These are phyloP conservation scores for Brenthis daphne DNA, from an alignment of 2,888 invertebrate genomes.

Conservation along the genomic window DNA sequence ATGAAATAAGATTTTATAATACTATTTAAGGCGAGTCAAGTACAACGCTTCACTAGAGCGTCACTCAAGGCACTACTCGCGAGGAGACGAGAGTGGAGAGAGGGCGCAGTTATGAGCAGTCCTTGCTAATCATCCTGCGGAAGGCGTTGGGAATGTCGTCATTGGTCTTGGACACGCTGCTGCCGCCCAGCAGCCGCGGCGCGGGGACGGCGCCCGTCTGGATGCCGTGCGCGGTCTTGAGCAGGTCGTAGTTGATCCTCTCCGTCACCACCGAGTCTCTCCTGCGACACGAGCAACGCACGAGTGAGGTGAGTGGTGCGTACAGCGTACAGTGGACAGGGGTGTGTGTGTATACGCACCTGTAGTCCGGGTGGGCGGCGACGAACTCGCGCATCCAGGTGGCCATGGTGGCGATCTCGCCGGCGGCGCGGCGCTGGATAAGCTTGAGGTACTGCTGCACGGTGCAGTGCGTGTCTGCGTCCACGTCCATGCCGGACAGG, in stretches of 20 bases:
- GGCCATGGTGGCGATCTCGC: constrained; percentile 96
- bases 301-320: too few relatives aligned
- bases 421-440: constrained; percentile 93
- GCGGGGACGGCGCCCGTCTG: constrained; percentile 87
- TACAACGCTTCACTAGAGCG: constrained; percentile 36
- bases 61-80: constrained; percentile 43
- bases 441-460: constrained; percentile 97
- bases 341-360: constrained; percentile 78
- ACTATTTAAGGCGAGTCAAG: constrained; percentile 10
- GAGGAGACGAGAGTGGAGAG: neutral
- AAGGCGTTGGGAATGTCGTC: constrained; percentile 92
- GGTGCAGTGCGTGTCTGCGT: constrained; percentile 98
- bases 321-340: too few relatives aligned
- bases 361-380: constrained; percentile 92
- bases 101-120: constrained; percentile 63
- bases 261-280: constrained; percentile 95
- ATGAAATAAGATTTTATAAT: constrained; percentile 6
- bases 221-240: constrained; percentile 88
- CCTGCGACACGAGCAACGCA: constrained; percentile 64
- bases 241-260: constrained; percentile 94
- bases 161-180: constrained; percentile 88
- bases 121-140: constrained; percentile 79
- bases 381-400: constrained; percentile 97
- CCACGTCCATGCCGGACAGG: constrained; percentile 97
- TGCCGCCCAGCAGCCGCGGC: constrained; percentile 88